Conservation (phyloP, 2,888 invertebrate genomes). For the Metopia argyrocephala region DNA sequence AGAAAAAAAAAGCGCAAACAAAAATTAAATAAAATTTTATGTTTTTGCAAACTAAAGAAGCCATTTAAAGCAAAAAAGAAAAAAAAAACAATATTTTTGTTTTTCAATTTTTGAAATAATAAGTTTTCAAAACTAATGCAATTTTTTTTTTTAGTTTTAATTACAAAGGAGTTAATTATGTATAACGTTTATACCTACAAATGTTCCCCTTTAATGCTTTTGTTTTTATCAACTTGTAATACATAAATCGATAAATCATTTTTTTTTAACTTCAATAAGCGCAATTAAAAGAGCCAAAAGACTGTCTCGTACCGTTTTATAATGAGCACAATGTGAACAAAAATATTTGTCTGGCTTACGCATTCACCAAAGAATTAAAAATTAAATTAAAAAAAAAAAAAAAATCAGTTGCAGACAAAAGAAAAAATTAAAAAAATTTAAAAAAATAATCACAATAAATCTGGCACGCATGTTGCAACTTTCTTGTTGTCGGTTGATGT, state of each 20-base stretch:
- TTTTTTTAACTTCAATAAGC: conserved; percentile 10
- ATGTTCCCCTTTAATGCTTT: too few species aligned
- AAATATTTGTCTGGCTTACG: conserved; percentile 41
- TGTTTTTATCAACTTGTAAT: too few species aligned
- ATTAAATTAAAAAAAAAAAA: conserved; percentile 2
- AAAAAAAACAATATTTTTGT: not conserved
- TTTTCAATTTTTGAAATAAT: too few species aligned
- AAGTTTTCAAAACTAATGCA: too few species aligned
- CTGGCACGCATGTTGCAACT: conserved; percentile 64
- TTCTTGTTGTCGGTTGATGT: conserved; percentile 61
- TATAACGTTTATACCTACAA: too few species aligned
- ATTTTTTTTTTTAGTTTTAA: not conserved
- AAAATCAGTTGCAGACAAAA: conserved; percentile 4
- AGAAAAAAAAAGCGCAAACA: too few species aligned
- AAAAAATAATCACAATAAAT: conserved; percentile 44
- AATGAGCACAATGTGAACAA: conserved; percentile 48
- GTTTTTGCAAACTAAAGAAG: not conserved
- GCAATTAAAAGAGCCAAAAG: not conserved
- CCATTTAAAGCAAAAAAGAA: not conserved
- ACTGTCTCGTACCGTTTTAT: conserved; percentile 27
- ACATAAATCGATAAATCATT: not conserved
- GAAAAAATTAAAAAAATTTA: not conserved
- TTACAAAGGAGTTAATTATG: too few species aligned
- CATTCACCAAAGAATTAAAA: conserved; percentile 27
- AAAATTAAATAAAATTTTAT: not conserved